A percentile compares a stretch with the other conserved stretches of the same genome.
Evolutionary conservation across 2,113 vertebrate species (phyloP).

Genomic region (Barbus barbus): DNA sequence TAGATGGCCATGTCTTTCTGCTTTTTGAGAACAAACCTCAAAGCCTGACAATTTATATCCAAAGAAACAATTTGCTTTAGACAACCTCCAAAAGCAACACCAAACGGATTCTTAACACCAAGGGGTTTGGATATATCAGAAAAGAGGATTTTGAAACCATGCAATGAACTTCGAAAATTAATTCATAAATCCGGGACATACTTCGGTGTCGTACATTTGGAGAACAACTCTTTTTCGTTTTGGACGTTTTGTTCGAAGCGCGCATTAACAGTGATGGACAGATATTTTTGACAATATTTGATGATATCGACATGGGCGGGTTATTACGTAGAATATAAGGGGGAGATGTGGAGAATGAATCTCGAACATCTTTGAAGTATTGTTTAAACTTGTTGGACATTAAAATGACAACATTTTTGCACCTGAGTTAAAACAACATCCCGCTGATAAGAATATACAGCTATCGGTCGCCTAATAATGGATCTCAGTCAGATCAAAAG

Average conservation of each 20-base stretch:
- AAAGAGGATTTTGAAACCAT: not conserved
- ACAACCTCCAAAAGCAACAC: slow-evolving; percentile 15
- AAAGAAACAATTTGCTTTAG: not conserved
- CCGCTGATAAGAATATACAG: not conserved
- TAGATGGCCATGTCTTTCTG: slow-evolving; percentile 24
- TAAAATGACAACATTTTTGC: not conserved
- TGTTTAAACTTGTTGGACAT: not conserved
- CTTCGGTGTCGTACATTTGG: not conserved
- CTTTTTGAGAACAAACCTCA: slow-evolving; percentile 8
- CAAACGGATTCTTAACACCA: not conserved
- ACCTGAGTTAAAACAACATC: not conserved
- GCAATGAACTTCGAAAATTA: not conserved
- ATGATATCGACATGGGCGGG: not conserved
- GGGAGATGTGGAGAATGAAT: not conserved
- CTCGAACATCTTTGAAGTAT: not conserved
- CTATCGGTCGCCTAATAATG: not conserved
- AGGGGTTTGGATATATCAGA: not conserved
- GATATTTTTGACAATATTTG: not conserved
- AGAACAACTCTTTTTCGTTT: not conserved
- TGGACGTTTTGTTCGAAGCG: not conserved
- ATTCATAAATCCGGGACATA: not conserved
- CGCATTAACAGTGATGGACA: slow-evolving; percentile 1
- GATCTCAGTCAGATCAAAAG: not conserved
- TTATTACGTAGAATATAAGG: not conserved
- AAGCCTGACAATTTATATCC: not conserved